Conservation (phyloP, 2,888 invertebrate genomes). For the Biston betularia region DNA sequence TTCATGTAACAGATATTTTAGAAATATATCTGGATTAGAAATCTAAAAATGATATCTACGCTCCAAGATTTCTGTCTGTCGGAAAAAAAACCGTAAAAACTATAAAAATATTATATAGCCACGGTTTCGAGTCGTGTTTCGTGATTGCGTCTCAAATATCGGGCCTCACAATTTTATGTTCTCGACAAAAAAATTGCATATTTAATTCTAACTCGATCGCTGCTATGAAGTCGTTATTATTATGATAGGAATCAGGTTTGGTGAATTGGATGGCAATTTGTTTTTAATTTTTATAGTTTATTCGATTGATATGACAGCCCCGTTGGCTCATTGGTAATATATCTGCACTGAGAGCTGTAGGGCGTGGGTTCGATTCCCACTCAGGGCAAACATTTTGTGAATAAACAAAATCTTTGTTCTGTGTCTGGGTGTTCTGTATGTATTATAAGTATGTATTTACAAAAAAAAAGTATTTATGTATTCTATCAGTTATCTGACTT, state of each 20-base stretch:
- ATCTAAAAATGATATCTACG: neutral
- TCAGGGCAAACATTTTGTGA: too few relatives aligned
- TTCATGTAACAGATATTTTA: neutral
- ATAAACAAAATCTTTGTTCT: too few relatives aligned
- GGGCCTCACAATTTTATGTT: slow-evolving; percentile 44
- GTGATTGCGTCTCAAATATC: slow-evolving; percentile 34
- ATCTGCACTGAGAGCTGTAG: too few relatives aligned
- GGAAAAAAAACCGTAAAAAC: neutral
- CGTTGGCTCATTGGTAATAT: too few relatives aligned
- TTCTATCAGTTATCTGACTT: too few relatives aligned
- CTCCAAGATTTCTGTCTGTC: neutral
- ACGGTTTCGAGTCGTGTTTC: slow-evolving; percentile 43
- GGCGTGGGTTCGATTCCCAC: too few relatives aligned
- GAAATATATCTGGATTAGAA: slow-evolving; percentile 1
- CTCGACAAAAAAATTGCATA: slow-evolving; percentile 45
- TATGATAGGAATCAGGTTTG: slow-evolving; percentile 16
- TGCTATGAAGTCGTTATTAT: slow-evolving; percentile 22
- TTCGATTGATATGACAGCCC: neutral
- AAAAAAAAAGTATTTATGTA: too few relatives aligned
- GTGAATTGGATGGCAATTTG: slow-evolving; percentile 10
- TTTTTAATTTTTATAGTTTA: neutral
- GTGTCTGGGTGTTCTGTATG: too few relatives aligned
- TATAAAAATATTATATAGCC: slow-evolving; percentile 38
- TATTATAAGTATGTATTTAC: too few relatives aligned
- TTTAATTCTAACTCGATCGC: slow-evolving; percentile 37